These are phyloP conservation scores for Zeus faber DNA, from an alignment of 2,113 vertebrate species.

Conservation along the genomic window DNA sequence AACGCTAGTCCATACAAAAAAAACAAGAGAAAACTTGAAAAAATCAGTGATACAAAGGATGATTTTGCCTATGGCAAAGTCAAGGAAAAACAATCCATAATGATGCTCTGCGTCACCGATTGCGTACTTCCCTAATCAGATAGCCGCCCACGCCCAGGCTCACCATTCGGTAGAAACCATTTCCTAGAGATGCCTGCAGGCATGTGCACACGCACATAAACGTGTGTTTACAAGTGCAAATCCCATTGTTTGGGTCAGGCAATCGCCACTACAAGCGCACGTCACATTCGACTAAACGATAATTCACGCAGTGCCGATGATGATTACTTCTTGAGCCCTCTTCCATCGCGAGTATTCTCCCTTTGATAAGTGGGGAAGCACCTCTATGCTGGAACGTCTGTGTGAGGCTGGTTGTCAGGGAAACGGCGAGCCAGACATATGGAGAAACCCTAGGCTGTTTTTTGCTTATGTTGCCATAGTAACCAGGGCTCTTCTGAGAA, in stretches of 20 bases:
- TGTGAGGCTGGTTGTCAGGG: conserved; percentile 46
- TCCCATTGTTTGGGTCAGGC: too few relatives aligned
- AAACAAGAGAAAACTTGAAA: too few relatives aligned
- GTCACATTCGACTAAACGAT: not conserved
- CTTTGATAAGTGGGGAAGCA: conserved; percentile 18
- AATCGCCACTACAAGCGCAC: too few relatives aligned
- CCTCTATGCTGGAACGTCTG: conserved; percentile 43
- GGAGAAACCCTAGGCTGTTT: conserved; percentile 33
- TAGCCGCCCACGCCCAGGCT: conserved; percentile 1
- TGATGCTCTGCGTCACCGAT: conserved; percentile 33
- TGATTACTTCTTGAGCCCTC: not conserved
- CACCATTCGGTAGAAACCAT: not conserved
- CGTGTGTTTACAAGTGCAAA: too few relatives aligned
- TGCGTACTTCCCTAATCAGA: conserved; percentile 17
- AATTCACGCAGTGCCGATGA: not conserved
- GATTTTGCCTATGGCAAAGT: too few relatives aligned
- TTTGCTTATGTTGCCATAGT: conserved; percentile 38
- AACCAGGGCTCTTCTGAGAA: conserved; percentile 13
- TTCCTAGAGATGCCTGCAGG: not conserved
- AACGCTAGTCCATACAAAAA: too few relatives aligned
- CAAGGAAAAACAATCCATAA: conserved; percentile 19
- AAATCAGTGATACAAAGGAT: too few relatives aligned
- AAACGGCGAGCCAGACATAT: conserved; percentile 39
- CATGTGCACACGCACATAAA: too few relatives aligned
- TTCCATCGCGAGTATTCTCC: not conserved